These are phyloP conservation scores for Ivindomyrus marchei DNA, from an alignment of 2,113 vertebrate genomes.

Conservation along the genomic window DNA sequence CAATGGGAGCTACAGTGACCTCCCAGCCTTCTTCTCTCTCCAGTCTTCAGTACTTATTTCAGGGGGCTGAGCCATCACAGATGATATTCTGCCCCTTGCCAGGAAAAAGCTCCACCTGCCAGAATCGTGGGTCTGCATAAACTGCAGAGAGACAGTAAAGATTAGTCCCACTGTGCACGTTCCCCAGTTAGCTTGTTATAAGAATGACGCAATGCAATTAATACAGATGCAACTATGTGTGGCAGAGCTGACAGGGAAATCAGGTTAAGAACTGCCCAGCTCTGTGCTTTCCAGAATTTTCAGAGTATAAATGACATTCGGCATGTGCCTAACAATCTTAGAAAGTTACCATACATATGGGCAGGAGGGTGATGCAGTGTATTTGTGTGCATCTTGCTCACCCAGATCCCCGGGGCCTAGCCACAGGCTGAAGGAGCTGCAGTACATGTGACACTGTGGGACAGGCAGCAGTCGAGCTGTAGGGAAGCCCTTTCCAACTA, in stretches of 20 bases:
- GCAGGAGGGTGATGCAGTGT: neutral
- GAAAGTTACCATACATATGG: neutral
- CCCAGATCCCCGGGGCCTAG: conserved; percentile 61
- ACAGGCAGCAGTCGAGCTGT: conserved; percentile 53
- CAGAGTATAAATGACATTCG: neutral
- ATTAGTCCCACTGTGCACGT: neutral
- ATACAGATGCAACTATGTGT: neutral
- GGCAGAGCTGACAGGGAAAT: neutral
- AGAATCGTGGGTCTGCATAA: conserved; percentile 60
- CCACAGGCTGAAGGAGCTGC: conserved; percentile 63
- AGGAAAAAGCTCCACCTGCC: conserved; percentile 63
- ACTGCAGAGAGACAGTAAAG: conserved; percentile 40
- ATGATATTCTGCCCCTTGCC: conserved; percentile 58
- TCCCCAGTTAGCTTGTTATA: neutral
- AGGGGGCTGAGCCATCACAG: conserved; percentile 58
- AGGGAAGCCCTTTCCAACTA: conserved; percentile 57
- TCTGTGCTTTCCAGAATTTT: neutral
- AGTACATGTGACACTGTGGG: conserved; percentile 56
- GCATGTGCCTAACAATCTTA: neutral
- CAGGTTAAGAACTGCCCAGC: neutral
- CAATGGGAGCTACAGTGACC: neutral
- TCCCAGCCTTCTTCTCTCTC: neutral
- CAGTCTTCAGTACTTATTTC: conserved; percentile 9
- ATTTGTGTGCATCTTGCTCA: conserved; percentile 27
- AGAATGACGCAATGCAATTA: neutral